These are phyloP conservation scores for Diplazon laetatorius DNA, from an alignment of 2,888 invertebrate genomes.

Conservation along the genomic window DNA sequence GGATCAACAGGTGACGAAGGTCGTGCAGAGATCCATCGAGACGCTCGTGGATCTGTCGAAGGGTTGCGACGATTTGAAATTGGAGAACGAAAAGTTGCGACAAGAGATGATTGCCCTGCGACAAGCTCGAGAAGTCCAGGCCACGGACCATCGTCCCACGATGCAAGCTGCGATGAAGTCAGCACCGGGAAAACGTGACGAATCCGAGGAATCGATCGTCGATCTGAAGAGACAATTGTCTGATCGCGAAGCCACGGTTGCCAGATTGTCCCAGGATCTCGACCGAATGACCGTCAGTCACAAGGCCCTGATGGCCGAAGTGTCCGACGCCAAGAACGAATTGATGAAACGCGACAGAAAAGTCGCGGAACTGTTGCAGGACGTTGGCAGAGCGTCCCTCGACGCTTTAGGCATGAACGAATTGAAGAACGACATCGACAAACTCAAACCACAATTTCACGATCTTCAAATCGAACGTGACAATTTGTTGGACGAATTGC, in stretches of 20 bases:
- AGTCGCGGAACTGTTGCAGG: conserved; percentile 68
- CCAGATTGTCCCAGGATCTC: conserved; percentile 65
- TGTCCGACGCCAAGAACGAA: conserved; percentile 69
- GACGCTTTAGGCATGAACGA: conserved; percentile 63
- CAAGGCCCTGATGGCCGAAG: conserved; percentile 65
- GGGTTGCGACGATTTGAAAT: conserved; percentile 71
- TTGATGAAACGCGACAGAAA: conserved; percentile 71
- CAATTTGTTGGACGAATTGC: conserved; percentile 69
- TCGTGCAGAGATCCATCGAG: conserved; percentile 75
- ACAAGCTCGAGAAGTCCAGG: conserved; percentile 25
- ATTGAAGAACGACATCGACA: conserved; percentile 68
- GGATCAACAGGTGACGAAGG: conserved; percentile 71
- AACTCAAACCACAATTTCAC: conserved; percentile 68
- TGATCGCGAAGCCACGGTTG: conserved; percentile 45
- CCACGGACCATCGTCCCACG: not conserved
- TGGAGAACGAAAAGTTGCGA: conserved; percentile 70
- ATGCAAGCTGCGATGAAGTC: not conserved
- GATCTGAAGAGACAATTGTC: conserved; percentile 51
- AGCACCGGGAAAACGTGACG: not conserved
- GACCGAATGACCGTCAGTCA: conserved; percentile 68
- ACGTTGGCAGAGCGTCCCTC: conserved; percentile 67
- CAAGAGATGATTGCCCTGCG: conserved; percentile 65
- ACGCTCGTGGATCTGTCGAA: conserved; percentile 72
- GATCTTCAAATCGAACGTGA: conserved; percentile 65
- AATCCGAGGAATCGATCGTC: conserved; percentile 53